phyloP scores from a whole-genome alignment of 2,888 invertebrate genomes.

The Acronicta leporina region DNA sequence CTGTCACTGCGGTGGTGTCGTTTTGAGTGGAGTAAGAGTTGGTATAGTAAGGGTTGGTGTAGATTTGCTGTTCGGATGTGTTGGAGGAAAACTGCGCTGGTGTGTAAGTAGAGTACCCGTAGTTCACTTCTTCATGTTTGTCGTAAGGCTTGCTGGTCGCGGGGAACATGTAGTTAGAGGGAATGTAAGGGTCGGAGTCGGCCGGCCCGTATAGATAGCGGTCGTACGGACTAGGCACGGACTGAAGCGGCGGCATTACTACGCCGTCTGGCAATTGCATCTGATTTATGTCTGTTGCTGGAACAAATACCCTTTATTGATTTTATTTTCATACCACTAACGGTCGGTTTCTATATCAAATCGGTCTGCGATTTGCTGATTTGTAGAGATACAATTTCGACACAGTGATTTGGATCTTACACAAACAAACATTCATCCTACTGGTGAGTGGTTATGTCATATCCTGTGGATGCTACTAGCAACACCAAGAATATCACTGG shows the following conservation, averaged over 20 bases:
- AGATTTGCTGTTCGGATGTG: constrained; percentile 72
- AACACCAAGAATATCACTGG: too few species aligned
- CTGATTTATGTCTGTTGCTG: constrained; percentile 78
- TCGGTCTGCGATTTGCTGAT: too few species aligned
- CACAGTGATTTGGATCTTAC: too few species aligned
- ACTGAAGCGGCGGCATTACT: constrained; percentile 69
- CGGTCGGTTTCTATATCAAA: too few species aligned
- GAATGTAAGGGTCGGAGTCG: constrained; percentile 70
- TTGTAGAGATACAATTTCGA: too few species aligned
- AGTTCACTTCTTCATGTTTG: constrained; percentile 70
- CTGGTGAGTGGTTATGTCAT: too few species aligned
- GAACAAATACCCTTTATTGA: constrained; percentile 53
- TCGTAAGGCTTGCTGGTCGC: constrained; percentile 68
- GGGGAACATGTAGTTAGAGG: constrained; percentile 69
- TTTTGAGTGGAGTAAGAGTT: constrained; percentile 65
- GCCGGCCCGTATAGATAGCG: constrained; percentile 71
- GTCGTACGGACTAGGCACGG: constrained; percentile 69
- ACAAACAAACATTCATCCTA: too few species aligned
- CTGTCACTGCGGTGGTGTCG: constrained; percentile 71
- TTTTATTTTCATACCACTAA: too few species aligned
- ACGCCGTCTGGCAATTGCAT: constrained; percentile 81
- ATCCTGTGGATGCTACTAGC: too few species aligned
- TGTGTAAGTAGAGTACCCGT: constrained; percentile 75
- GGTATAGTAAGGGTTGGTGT: constrained; percentile 77
- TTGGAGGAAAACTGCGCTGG: constrained; percentile 75